phyloP scores from a whole-genome alignment of 2,797 vertebrate species.

The Rhinogobio ventralis region DNA sequence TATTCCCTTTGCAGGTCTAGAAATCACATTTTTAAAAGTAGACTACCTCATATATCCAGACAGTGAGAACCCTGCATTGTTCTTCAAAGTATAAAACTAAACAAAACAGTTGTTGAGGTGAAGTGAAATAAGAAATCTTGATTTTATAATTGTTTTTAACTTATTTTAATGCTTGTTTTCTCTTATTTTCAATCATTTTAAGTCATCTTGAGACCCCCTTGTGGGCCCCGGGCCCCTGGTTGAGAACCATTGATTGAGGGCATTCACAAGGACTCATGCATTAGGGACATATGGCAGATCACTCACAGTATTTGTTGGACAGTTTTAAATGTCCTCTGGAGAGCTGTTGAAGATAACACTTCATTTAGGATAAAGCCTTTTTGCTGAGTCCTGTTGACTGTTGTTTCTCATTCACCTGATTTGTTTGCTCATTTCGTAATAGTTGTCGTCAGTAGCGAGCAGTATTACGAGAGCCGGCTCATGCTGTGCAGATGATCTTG shows the following conservation, averaged over 20 bases:
- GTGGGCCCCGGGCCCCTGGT: not conserved
- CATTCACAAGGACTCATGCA: not conserved
- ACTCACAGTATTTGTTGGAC: not conserved
- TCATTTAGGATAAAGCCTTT: not conserved
- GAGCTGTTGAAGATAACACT: conserved; percentile 3
- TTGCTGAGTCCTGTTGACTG: not conserved
- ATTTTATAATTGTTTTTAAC: not conserved
- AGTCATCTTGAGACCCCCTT: not conserved
- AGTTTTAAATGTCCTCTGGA: conserved; percentile 5
- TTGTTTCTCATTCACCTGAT: conserved; percentile 29
- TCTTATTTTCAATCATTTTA: not conserved
- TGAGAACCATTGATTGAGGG: not conserved
- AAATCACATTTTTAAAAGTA: not conserved
- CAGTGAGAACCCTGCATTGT: not conserved
- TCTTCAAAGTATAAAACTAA: not conserved
- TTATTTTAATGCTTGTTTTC: not conserved
- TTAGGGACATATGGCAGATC: not conserved
- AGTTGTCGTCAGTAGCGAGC: not conserved
- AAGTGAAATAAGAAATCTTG: not conserved
- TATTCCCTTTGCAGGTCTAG: not conserved
- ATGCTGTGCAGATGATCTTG: conserved; percentile 28
- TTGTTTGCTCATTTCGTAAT: conserved; percentile 38
- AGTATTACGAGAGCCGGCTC: not conserved
- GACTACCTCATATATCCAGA: not conserved
- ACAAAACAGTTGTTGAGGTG: not conserved